Evolutionary conservation across 2,797 vertebrate species (phyloP), one percentile per base, ranked within the genome.

Genomic region (Uromys caudimaculatus): DNA sequence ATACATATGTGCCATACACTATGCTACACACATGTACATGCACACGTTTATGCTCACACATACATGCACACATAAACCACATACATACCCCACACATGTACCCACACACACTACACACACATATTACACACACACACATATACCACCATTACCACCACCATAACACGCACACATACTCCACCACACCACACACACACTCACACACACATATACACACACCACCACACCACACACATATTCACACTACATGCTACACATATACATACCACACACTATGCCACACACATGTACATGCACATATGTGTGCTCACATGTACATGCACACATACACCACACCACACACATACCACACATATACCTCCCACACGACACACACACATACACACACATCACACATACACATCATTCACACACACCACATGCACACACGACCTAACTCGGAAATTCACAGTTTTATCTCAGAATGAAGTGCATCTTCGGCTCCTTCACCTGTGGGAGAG

Each of bases 401-500:
- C 16, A 52, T 8, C 14, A 35, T 6, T 8, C 8, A 52, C 47
- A 50, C 44, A 32, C 7, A 17, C 75, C 75, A 77, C 44, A 24
- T 19, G n/a, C 62, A 78, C 60, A 35, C 75, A 73, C 17, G 44
- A 32, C 13, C 32, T 41, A 75, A 32, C 11, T 1, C 81, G 64
- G 35, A 64, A 56, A 84, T 44, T n/a, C 10, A 69, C 69, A 56
- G 12, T 52, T 73, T 69, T 62, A 38, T 86, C 76, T 54, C 11
- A 12, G 69, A 35, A 35, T 78, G 24, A n/a, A 38, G 35, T 47
- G 27, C 47, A 11, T 92, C 81, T 71, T 86, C 58, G 32, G 29
- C 3, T 62, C 47, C 73, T 75, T 93, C 87, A 93, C 97, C 91
- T 94, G 81, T 78, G 76, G 78, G 79, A 93, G 85, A 78, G 4